These are phyloP conservation scores for Elephas maximus DNA, from an alignment of 2,113 vertebrate genomes.

Conservation along the genomic window DNA sequence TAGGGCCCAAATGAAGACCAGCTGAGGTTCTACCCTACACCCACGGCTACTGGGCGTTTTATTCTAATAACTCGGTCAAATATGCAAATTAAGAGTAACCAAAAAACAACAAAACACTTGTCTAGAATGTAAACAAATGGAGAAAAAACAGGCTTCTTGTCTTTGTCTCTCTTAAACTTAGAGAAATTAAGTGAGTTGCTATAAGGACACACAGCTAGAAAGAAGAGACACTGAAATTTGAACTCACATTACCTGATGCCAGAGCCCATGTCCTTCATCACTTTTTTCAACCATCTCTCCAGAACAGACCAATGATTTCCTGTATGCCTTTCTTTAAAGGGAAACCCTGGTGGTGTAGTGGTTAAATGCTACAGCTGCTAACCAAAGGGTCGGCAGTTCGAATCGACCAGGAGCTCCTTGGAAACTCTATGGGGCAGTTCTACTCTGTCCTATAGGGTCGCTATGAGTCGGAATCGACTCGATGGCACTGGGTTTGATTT, in stretches of 20 bases:
- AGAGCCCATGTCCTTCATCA: neutral
- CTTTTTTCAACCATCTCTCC: neutral
- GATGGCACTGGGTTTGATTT: too few relatives aligned
- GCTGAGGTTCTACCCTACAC: neutral
- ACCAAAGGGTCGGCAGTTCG: too few relatives aligned
- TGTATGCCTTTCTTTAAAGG: neutral
- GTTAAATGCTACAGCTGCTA: too few relatives aligned
- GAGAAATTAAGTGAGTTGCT: neutral
- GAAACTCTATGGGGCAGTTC: too few relatives aligned
- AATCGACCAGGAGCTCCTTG: too few relatives aligned
- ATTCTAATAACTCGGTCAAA: neutral
- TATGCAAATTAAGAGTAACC: neutral
- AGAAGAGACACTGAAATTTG: neutral
- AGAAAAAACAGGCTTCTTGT: neutral
- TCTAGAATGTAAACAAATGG: neutral
- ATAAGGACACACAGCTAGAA: neutral
- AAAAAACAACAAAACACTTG: neutral
- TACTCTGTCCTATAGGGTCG: too few relatives aligned
- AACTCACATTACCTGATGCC: neutral
- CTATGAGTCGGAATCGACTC: too few relatives aligned
- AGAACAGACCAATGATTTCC: neutral
- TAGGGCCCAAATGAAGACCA: neutral
- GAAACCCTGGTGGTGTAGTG: too few relatives aligned
- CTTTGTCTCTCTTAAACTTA: neutral
- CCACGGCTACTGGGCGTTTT: neutral